Conservation (phyloP, 2,888 invertebrate species). For the Drosophila longiperda region DNA sequence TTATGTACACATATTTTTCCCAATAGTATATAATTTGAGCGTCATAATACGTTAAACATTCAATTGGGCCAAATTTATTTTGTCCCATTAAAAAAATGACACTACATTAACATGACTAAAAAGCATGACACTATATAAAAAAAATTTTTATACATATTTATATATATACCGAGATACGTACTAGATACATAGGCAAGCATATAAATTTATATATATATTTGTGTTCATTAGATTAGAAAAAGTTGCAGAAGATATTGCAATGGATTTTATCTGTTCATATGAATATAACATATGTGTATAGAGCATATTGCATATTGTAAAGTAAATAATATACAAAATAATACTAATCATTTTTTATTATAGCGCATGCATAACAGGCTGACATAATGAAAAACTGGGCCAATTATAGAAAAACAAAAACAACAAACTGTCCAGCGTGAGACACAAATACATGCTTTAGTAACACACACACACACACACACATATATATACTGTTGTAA, state of each 20-base stretch:
- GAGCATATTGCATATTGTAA: not conserved
- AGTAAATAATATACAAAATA: not conserved
- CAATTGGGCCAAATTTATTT: not conserved
- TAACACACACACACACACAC: slow-evolving; percentile 1
- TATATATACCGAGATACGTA: not conserved
- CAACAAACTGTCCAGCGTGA: slow-evolving; percentile 28
- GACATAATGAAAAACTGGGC: slow-evolving; percentile 54
- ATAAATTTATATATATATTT: not conserved
- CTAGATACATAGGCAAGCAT: not conserved
- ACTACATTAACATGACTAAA: not conserved
- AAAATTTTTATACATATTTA: not conserved
- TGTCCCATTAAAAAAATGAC: not conserved
- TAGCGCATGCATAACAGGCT: slow-evolving; percentile 43
- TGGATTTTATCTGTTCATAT: not conserved
- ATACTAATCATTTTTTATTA: not conserved
- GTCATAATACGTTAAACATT: not conserved
- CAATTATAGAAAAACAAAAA: slow-evolving; percentile 21
- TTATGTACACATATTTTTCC: not conserved
- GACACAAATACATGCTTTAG: slow-evolving; percentile 12
- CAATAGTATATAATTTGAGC: not conserved
- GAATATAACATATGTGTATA: not conserved
- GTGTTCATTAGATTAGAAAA: not conserved
- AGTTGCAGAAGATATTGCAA: not conserved
- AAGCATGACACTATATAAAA: not conserved
- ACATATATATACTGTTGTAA: slow-evolving; percentile 15